Percentiles rank a stretch among this genome's conserved stretches.
Evolutionary conservation across 2,888 invertebrate genomes (phyloP).

Genomic region (Nebria salina): DNA sequence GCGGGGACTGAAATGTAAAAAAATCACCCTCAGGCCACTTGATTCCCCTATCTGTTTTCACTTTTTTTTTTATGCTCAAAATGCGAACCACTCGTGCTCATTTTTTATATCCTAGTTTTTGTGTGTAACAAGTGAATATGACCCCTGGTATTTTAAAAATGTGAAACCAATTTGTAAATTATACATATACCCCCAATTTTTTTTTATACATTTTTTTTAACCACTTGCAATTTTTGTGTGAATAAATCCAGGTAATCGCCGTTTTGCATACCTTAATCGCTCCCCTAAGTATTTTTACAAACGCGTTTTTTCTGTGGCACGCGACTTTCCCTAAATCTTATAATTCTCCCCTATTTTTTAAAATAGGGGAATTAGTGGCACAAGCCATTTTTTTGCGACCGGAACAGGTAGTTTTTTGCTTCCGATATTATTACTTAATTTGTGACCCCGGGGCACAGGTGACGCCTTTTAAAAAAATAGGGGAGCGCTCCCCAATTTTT

Average conservation of each 20-base stretch:
- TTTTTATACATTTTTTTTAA: neutral
- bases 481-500: neutral
- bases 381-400: constrained; percentile 49
- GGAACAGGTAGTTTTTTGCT: constrained; percentile 49
- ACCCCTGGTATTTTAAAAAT: constrained; percentile 9
- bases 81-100: constrained; percentile 4
- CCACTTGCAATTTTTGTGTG: too few relatives aligned
- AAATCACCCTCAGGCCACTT: constrained; percentile 19
- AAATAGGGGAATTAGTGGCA: constrained; percentile 46
- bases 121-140: neutral
- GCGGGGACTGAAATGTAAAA: constrained; percentile 32
- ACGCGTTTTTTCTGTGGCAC: constrained; percentile 16
- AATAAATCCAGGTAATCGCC: too few relatives aligned
- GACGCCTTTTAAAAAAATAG: neutral
- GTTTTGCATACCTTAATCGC: neutral
- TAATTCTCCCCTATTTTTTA: constrained; percentile 48
- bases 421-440: constrained; percentile 26
- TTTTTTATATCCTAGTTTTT: constrained; percentile 25
- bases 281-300: constrained; percentile 2
- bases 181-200: neutral
- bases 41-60: constrained; percentile 19
- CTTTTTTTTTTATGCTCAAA: constrained; percentile 14
- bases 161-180: neutral
- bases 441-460: constrained; percentile 37
- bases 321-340: constrained; percentile 27